A percentile compares a stretch with the other conserved stretches of the same genome.
Conservation (phyloP, 2,888 invertebrate species). For the Helleia helle region DNA sequence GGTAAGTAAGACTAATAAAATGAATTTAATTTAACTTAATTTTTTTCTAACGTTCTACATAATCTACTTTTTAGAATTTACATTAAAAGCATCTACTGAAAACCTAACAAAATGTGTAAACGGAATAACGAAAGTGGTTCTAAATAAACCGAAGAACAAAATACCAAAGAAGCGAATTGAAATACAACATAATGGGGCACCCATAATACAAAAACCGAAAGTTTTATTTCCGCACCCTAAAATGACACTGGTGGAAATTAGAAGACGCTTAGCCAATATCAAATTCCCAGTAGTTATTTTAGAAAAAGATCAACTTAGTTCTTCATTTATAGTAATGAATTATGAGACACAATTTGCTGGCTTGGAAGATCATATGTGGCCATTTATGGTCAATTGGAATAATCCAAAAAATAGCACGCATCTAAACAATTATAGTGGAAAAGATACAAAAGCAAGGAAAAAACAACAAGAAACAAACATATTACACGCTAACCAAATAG, state of each 20-base stretch:
- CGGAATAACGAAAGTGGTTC: conserved; percentile 33
- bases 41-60: too few species aligned
- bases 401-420: conserved; percentile 12
- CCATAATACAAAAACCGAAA: conserved; percentile 10
- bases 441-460: conserved; percentile 11
- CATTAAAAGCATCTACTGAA: neutral
- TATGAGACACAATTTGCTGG: conserved; percentile 43
- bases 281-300: conserved; percentile 46
- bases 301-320: conserved; percentile 47
- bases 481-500: too few species aligned
- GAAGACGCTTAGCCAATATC: conserved; percentile 34
- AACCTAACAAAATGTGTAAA: conserved; percentile 23
- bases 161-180: conserved; percentile 10
- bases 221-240: too few species aligned
- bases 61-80: neutral
- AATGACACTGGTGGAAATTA: conserved; percentile 44
- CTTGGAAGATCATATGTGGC: conserved; percentile 48
- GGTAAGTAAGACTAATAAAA: neutral
- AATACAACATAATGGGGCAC: neutral
- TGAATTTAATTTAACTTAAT: too few species aligned
- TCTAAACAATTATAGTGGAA: too few species aligned
- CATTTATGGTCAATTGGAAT: conserved; percentile 49
- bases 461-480: too few species aligned
- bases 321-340: conserved; percentile 29
- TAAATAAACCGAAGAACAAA: conserved; percentile 30